Evolutionary conservation across 1,140 invertebrate species (phyloP).

Genomic region (Rhyacophila brunnea): DNA sequence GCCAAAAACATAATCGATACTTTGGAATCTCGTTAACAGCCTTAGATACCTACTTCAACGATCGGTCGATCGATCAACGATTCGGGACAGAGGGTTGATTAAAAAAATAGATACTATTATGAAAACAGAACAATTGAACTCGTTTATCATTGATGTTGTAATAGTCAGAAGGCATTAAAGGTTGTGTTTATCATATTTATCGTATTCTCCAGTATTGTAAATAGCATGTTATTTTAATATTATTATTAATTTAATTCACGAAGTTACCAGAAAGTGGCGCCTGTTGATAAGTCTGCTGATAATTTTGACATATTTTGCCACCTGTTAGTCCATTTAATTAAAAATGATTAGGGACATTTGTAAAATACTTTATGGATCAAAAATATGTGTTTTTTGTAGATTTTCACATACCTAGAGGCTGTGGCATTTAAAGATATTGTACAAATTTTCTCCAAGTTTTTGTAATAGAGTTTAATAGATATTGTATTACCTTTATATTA

Average conservation of each 20-base stretch:
- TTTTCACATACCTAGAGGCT: constrained; percentile 20
- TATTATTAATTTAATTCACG: constrained; percentile 14
- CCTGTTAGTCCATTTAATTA: constrained; percentile 21
- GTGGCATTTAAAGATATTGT: constrained; percentile 17
- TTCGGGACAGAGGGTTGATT: too few relatives aligned
- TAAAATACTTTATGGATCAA: constrained; percentile 16
- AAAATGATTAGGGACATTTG: constrained; percentile 14
- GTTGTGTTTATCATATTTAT: constrained; percentile 28
- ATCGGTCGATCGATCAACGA: too few relatives aligned
- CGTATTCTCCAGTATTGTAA: constrained; percentile 7
- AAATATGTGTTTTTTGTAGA: constrained; percentile 20
- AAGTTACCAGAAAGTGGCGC: constrained; percentile 31
- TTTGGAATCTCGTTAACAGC: too few relatives aligned
- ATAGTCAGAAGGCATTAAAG: constrained; percentile 1
- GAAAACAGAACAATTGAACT: too few relatives aligned
- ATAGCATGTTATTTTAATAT: constrained; percentile 15
- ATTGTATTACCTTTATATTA: constrained; percentile 18
- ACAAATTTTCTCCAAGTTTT: constrained; percentile 9
- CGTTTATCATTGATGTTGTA: too few relatives aligned
- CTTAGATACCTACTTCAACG: too few relatives aligned
- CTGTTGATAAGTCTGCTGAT: too few relatives aligned
- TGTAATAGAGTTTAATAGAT: constrained; percentile 14
- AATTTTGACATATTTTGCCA: constrained; percentile 26
- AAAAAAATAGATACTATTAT: too few relatives aligned
- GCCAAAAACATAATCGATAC: too few relatives aligned